Base-by-base conservation (phyloP, 2,113 vertebrate genomes). In the Pagrus major region DNA sequence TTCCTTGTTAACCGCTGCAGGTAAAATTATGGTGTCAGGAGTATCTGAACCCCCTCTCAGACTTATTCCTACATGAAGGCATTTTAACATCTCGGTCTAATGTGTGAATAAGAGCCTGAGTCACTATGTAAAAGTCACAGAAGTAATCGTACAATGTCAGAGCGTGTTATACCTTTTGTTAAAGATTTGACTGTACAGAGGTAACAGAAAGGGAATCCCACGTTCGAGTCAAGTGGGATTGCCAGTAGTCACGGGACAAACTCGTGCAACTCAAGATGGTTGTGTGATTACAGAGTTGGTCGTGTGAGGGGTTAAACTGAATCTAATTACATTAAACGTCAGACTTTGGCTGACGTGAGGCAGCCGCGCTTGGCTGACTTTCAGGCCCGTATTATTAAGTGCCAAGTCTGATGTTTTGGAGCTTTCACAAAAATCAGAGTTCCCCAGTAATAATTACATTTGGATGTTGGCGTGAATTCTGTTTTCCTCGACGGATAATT, bases 381-480 rank as follows among this genome's bases (percentile, higher is more conserved):
- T 64, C 46, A 49, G 58, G 11, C 59, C 23, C 0, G 1, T 31
- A 5, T 61, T 39, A 51, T 72, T 37, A 27, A 25, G 44, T 60
- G 42, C 56, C 31, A 39, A 39, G 42, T 49, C n/a, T 20, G n/a
- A 49, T 60, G 8, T 16, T 44, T 23, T 46, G 25, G 39, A 58
- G 21, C 39, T 16, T 21, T 73, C 10, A 14, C 29, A 20, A 25
- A 47, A 60, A 59, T 15, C 16, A 1, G 7, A 23, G 33, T 55
- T 56, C 21, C 10, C 23, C 33, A 42, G 71, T 54, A 25, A 41
- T 64, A 54, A 65, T 55, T 54, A 23, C 25, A 42, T 64, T 65
- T 42, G 27, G 37, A 56, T 42, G 23, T 42, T 25, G 31, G 33
- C 4, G 9, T 39, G 1, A 23, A 21, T 25, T 6, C 16, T 76